Evolutionary conservation across 2,113 vertebrate genomes (phyloP), one percentile per base, ranked within the genome.

Genomic region (Indri indri): DNA sequence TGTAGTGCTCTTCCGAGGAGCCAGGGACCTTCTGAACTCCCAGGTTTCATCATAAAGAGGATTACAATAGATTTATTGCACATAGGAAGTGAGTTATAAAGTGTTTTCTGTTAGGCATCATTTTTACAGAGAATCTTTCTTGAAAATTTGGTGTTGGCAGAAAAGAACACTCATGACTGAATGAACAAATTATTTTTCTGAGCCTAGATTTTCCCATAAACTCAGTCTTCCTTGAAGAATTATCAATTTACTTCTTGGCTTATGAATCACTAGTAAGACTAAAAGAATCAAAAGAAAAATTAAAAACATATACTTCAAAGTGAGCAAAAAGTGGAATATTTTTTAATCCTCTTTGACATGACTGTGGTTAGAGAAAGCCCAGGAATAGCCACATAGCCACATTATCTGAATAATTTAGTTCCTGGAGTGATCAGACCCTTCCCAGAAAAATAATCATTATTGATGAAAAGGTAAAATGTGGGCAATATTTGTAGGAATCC

Each of bases 171-270:
- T 98, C 90, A 94, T 1, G 23, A 54, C 84, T 65, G 84, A 98
- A 97, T 47, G 96, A 97, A 92, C 85, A 98, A 97, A 97, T 95
- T 91, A 70, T 90, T 98, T 94, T 96, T 84, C 34, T 63, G 95
- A 97, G 95, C 57, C 37, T 88, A 96, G 45, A 94, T 96, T 18
- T 97, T 90, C 88, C 92, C 84, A 96, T 97, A 97, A 98, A 96
- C 87, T 98, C 94, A 96, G 92, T 82, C 91, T 95, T 97, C 92
- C 97, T 95, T 92, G 82, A 96, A 97, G 88, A 97, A 74, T 45
- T 98, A 98, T 98, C 6, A 83, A 97, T 98, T 98, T 97, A 54
- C 30, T 97, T 70, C 16, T 59, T 96, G 30, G 52, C 32, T 97
- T 98, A 96, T 96, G 95, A 98, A 97, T 96, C 20, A 97, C 54